These are phyloP conservation scores for Nomada fucata DNA, from an alignment of 2,888 invertebrate species.

Conservation along the genomic window DNA sequence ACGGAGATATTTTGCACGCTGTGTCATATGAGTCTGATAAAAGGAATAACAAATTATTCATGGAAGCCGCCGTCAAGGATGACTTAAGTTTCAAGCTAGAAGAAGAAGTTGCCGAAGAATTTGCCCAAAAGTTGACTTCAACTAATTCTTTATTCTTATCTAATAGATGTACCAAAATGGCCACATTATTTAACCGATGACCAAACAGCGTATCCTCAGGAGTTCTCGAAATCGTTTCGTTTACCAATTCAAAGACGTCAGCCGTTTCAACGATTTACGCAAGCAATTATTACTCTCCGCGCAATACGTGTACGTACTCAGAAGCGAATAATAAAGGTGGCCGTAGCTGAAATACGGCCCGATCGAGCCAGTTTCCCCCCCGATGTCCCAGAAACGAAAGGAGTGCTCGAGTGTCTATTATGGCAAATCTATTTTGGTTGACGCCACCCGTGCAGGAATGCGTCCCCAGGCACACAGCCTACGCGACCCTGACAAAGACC, in stretches of 20 bases:
- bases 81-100: too few relatives aligned
- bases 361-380: constrained; percentile 41
- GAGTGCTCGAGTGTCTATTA: constrained; percentile 61
- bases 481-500: constrained; percentile 72
- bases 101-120: too few relatives aligned
- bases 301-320: not conserved
- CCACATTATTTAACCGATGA: too few relatives aligned
- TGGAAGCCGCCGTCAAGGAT: too few relatives aligned
- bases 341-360: constrained; percentile 26
- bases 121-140: too few relatives aligned
- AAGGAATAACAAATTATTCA: too few relatives aligned
- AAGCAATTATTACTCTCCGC: constrained; percentile 17
- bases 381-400: constrained; percentile 71
- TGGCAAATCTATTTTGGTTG: constrained; percentile 66
- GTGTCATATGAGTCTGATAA: too few relatives aligned
- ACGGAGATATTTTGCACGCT: too few relatives aligned
- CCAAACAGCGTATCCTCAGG: not conserved
- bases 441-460: constrained; percentile 68
- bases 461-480: constrained; percentile 52
- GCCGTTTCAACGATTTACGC: not conserved
- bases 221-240: not conserved
- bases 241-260: not conserved
- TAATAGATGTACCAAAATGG: too few relatives aligned
- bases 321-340: constrained; percentile 24
- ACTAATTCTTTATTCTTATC: too few relatives aligned